These are phyloP conservation scores for Caiman crocodilus DNA, from an alignment of 2,797 vertebrate genomes.

Conservation along the genomic window DNA sequence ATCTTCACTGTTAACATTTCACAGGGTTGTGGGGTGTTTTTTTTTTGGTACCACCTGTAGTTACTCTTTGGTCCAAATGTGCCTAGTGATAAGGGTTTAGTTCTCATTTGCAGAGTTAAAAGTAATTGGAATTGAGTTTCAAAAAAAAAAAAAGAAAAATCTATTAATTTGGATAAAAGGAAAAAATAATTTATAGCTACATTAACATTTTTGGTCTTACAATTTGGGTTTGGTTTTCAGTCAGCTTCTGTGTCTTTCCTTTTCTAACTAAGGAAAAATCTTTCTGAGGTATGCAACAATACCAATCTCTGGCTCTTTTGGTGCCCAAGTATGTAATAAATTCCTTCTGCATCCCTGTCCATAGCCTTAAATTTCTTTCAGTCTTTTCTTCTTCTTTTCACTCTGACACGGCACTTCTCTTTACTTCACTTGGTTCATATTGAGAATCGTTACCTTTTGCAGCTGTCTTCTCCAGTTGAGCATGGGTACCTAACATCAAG, in stretches of 20 bases:
- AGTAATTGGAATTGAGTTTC: neutral
- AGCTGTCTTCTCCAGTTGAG: neutral
- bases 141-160: no score
- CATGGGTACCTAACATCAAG: neutral
- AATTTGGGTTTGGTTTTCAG: neutral
- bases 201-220: neutral
- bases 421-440: neutral
- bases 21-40: no score
- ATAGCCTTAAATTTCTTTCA: neutral
- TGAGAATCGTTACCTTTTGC: neutral
- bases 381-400: rapidly evolving
- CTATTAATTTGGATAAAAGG: no score
- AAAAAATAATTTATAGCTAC: neutral
- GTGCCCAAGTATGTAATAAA: neutral
- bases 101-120: rapidly evolving
- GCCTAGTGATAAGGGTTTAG: neutral
- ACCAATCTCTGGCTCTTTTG: neutral
- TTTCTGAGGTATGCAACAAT: neutral
- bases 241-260: neutral
- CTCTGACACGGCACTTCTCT: neutral
- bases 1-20: neutral
- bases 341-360: neutral
- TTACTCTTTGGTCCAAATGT: neutral
- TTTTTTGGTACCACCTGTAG: no score
- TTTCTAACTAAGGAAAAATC: neutral